Evolutionary conservation across 2,888 invertebrate species (phyloP).

Genomic region (Drosophila infuscata): DNA sequence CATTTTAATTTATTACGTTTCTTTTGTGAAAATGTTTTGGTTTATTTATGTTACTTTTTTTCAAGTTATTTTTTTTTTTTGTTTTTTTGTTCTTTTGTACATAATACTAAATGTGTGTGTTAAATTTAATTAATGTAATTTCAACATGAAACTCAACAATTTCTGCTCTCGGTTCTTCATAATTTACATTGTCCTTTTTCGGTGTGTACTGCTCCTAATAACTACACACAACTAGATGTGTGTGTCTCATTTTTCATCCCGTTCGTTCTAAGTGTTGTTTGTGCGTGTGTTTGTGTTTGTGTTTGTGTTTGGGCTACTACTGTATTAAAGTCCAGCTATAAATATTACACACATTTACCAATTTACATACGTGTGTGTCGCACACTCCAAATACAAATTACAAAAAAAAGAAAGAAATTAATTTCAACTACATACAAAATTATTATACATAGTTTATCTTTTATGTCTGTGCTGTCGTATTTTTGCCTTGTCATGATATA

Average conservation of each 20-base stretch:
- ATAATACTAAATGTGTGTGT: conserved; percentile 47
- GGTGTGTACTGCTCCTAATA: conserved; percentile 50
- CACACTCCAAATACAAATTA: conserved; percentile 2
- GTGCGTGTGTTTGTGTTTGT: conserved; percentile 46
- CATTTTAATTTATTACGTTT: conserved; percentile 21
- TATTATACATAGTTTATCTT: conserved; percentile 60
- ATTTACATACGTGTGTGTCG: conserved; percentile 43
- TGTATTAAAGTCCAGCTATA: conserved; percentile 52
- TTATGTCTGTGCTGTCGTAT: conserved; percentile 58
- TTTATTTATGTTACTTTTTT: conserved; percentile 22
- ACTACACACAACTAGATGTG: conserved; percentile 54
- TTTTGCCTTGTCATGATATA: conserved; percentile 74
- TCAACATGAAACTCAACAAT: conserved; percentile 82
- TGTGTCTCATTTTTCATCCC: conserved; percentile 64
- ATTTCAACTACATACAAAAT: conserved; percentile 58
- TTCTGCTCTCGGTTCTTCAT: conserved; percentile 77
- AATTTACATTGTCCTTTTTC: conserved; percentile 59
- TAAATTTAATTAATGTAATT: conserved; percentile 76
- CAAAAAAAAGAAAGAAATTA: conserved; percentile 48
- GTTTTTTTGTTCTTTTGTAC: conserved; percentile 27
- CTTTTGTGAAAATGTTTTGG: conserved; percentile 5
- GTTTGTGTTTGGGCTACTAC: conserved; percentile 43
- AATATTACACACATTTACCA: conserved; percentile 35
- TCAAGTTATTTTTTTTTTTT: conserved; percentile 21
- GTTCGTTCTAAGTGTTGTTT: conserved; percentile 57